Evolutionary conservation across 2,113 vertebrate species (phyloP).

Genomic region (Labeo catla): DNA sequence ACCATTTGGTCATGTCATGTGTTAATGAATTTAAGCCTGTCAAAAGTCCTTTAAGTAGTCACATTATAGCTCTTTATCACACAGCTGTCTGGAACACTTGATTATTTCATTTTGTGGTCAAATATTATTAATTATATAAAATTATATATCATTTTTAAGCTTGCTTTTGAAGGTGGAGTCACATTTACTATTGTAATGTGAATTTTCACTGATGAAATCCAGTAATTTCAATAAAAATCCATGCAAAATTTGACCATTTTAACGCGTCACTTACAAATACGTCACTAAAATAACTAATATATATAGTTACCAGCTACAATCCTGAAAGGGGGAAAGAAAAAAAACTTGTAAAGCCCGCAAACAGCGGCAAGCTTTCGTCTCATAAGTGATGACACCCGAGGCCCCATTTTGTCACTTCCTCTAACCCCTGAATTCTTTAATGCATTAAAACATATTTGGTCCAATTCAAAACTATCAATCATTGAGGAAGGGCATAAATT

Average conservation of each 20-base stretch:
- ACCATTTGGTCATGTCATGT: not conserved
- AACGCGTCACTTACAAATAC: not conserved
- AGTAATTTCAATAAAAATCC: not conserved
- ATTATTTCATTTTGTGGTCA: slow-evolving; percentile 4
- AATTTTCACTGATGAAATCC: not conserved
- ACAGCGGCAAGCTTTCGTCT: not conserved
- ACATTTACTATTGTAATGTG: not conserved
- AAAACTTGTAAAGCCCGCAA: not conserved
- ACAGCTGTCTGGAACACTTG: not conserved
- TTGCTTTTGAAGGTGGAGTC: not conserved
- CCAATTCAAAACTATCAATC: slow-evolving; percentile 57
- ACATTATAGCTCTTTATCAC: not conserved
- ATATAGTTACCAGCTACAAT: not conserved
- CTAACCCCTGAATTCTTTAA: slow-evolving; percentile 53
- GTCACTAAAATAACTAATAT: not conserved
- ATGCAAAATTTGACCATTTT: not conserved
- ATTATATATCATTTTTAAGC: not conserved
- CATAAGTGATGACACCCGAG: slow-evolving; percentile 19
- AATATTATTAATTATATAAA: not conserved
- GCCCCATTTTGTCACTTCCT: slow-evolving; percentile 41
- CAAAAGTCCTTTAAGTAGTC: not conserved
- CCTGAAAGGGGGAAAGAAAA: not conserved
- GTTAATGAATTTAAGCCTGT: not conserved
- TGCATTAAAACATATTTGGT: slow-evolving; percentile 55
- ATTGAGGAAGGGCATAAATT: slow-evolving; percentile 49